Evolutionary conservation across 2,888 invertebrate species (phyloP), one percentile per base, ranked within the genome.

Genomic region (Zygaena filipendulae): DNA sequence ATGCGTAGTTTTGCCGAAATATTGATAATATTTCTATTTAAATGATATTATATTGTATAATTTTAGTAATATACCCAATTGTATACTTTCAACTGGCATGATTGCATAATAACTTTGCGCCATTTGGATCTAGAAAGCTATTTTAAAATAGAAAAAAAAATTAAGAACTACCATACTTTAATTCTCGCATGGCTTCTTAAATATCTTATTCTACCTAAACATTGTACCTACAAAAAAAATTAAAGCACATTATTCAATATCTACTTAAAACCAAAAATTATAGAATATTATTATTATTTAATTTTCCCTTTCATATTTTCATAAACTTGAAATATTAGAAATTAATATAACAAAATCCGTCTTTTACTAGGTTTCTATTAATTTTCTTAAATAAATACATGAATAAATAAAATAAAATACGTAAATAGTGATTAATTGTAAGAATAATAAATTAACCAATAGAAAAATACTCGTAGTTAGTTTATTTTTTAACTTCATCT

Each of bases 61-160:
- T 77, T 75, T 72, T 74, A 75, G 72, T 71, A 57, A 52, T 71
- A 47, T 74, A 75, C 66, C 74, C 72, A 63, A 54, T 70, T 74
- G 66, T 68, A 69, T 52, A 56, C 59, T 64, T 50, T 49, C 43
- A 66, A 69, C 68, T 66, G 70, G 52, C 56, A 57, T 67, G 55
- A n/a, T n/a, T 66, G 52, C 64, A 64, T n/a, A 62, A 57, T 61
- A 61, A 70, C 59, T 63, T 58, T 63, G 62, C 45, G 68, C 64
- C 44, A 59, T 48, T 56, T 60, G 44, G 52, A 59, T 61, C 71
- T 32, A 30, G 16, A 21, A 9, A n/a, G 21, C 21, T 13, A 3
- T 24, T 24, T n/a, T 24, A n/a, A 8, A 7, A 13, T 24, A 23
- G 3, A 13, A 38, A 40, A 42, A n/a, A n/a, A n/a, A n/a, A n/a